Evolutionary conservation across 2,888 invertebrate genomes (phyloP).

Genomic region (Kryphioiulus occultus): DNA sequence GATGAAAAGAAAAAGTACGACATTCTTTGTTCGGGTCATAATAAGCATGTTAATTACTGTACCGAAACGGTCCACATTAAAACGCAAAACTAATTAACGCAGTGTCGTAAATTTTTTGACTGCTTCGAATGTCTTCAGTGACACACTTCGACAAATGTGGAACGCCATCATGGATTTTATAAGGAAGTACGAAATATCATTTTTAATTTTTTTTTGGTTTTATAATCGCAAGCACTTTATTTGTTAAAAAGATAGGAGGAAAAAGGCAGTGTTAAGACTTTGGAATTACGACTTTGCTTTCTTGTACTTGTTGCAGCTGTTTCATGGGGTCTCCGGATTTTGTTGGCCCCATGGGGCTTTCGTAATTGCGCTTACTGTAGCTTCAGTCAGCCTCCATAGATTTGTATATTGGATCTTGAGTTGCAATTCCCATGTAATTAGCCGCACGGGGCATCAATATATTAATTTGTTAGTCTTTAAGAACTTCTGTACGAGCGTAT

Average conservation of each 20-base stretch:
- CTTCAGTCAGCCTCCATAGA: too few species aligned
- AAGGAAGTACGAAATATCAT: background rate
- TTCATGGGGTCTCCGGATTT: too few species aligned
- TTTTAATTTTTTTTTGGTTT: background rate
- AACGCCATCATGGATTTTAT: background rate
- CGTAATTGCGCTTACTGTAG: background rate
- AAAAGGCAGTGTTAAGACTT: background rate
- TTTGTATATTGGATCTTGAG: too few species aligned
- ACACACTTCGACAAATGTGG: background rate
- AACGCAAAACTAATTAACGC: slow-evolving; percentile 17
- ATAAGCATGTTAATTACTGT: slow-evolving; percentile 1
- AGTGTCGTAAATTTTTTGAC: background rate
- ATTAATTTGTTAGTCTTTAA: too few species aligned
- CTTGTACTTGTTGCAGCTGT: too few species aligned
- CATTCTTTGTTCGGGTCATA: background rate
- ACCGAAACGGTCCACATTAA: slow-evolving; percentile 7
- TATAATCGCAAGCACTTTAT: background rate
- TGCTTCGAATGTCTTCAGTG: background rate
- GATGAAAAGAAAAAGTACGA: background rate
- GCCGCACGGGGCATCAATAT: too few species aligned
- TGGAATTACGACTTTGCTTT: background rate
- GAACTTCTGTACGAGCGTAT: too few species aligned
- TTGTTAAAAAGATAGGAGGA: background rate
- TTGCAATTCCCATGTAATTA: too few species aligned
- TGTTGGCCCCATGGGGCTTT: background rate